These are phyloP conservation scores for Fringilla coelebs DNA, from an alignment of 2,797 vertebrate species.

Conservation along the genomic window DNA sequence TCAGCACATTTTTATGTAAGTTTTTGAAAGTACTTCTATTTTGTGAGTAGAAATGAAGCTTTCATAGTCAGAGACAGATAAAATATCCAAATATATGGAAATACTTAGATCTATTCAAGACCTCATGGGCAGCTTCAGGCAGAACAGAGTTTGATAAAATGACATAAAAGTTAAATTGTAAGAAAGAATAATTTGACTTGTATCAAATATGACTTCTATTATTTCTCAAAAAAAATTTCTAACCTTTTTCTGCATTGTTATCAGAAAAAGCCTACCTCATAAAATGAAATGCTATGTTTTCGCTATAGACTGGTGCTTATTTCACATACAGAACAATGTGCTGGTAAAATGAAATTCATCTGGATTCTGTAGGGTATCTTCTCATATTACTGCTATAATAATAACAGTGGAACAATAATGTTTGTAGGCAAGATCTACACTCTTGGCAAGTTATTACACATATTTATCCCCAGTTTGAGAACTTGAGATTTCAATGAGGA, in stretches of 20 bases:
- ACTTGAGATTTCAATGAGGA: background rate
- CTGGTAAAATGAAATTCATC: background rate
- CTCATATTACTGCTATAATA: background rate
- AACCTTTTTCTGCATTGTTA: background rate
- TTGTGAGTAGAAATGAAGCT: background rate
- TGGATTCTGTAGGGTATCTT: background rate
- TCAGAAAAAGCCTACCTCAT: background rate
- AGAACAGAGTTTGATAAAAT: background rate
- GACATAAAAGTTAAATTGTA: background rate
- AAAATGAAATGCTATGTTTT: background rate
- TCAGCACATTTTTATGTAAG: background rate
- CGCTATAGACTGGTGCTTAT: background rate
- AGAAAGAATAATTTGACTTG: background rate
- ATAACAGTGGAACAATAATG: background rate
- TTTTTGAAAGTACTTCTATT: background rate
- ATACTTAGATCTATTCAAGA: background rate
- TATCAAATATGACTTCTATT: background rate
- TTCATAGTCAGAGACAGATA: background rate
- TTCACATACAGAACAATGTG: background rate
- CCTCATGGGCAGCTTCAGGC: background rate
- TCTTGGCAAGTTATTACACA: background rate
- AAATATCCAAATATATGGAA: background rate
- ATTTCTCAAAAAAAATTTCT: background rate
- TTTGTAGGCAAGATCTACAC: background rate
- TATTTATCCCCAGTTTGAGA: background rate